Evolutionary conservation across 2,888 invertebrate genomes (phyloP).

Genomic region (Suillia variegata): DNA sequence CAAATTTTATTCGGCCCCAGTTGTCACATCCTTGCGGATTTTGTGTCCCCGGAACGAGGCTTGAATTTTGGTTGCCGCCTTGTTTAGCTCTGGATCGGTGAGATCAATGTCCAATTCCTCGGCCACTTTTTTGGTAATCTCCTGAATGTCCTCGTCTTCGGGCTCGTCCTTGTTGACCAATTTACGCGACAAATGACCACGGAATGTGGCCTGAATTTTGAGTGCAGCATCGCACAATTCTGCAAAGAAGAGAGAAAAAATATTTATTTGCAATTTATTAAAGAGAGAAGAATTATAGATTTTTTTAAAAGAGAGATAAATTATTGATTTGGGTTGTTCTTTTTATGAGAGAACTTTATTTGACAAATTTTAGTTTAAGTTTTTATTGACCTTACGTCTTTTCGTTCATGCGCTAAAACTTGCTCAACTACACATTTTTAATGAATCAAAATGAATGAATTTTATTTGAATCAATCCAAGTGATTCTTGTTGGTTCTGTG

Average conservation of each 20-base stretch:
- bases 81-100: constrained; percentile 83
- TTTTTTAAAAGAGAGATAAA: too few relatives aligned
- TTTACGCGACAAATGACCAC: constrained; percentile 86
- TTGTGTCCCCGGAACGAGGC: constrained; percentile 91
- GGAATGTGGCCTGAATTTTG: constrained; percentile 90
- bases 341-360: too few relatives aligned
- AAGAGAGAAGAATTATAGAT: too few relatives aligned
- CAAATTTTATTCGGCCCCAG: constrained; percentile 42
- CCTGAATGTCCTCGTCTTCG: constrained; percentile 62
- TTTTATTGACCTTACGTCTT: too few relatives aligned
- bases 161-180: constrained; percentile 64
- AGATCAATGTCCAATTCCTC: constrained; percentile 86
- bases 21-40: constrained; percentile 73
- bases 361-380: too few relatives aligned
- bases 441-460: too few relatives aligned
- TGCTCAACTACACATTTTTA: too few relatives aligned
- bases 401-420: too few relatives aligned
- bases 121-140: constrained; percentile 66
- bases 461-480: too few relatives aligned
- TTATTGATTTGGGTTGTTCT: too few relatives aligned
- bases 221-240: constrained; percentile 83
- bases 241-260: constrained; percentile 55
- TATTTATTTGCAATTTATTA: too few relatives aligned
- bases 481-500: too few relatives aligned
- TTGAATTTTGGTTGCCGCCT: constrained; percentile 90